Base-by-base conservation (phyloP, 2,888 invertebrate genomes). In the Polydrusus tereticollis region DNA sequence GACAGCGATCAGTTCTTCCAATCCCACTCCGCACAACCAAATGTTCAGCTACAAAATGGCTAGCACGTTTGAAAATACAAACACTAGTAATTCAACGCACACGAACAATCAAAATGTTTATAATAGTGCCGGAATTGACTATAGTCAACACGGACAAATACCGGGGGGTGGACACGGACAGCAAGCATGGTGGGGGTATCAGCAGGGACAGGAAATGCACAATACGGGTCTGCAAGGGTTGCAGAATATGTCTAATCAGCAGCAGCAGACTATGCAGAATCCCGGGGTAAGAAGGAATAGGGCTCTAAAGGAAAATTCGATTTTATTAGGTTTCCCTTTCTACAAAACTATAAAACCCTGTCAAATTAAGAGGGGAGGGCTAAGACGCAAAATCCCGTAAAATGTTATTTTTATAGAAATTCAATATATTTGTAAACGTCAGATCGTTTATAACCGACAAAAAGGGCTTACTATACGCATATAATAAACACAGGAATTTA, bases 41-140 rank as follows among this genome's bases (percentile, higher is more conserved):
- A 88, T 94, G 79, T 94, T 94, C 85, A 91, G 92, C 76, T 94
- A 94, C 86, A 94, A 94, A 89, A 94, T 94, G 93, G 92, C 93
- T 82, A 92, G 92, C 85, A 93, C 92, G 85, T 94, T 94, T 88
- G 90, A 93, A 81, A 90, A 90, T 85, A 89, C 90, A 81, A 91
- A 89, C 86, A 91, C 89, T 83, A 66, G 63, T 7, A 72, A 72
- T 41, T 89, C 89, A 16, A 69, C 64, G 33, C 58, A 45, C 2
- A 45, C 63, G n/a, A 18, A 55, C 58, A 87, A 88, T 87, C 67
- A 68, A 66, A 41, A 58, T 58, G 58, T 58, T 58, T 68, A 57
- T 57, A 67, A 47, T 43, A 77, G 77, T 75, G 76, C 75, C 21
- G 55, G 45, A 16, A 41, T 72, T 14, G 67, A 73, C 45, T 74